Conservation (phyloP, 1,140 invertebrate genomes). For the Phymastichus coffea region DNA sequence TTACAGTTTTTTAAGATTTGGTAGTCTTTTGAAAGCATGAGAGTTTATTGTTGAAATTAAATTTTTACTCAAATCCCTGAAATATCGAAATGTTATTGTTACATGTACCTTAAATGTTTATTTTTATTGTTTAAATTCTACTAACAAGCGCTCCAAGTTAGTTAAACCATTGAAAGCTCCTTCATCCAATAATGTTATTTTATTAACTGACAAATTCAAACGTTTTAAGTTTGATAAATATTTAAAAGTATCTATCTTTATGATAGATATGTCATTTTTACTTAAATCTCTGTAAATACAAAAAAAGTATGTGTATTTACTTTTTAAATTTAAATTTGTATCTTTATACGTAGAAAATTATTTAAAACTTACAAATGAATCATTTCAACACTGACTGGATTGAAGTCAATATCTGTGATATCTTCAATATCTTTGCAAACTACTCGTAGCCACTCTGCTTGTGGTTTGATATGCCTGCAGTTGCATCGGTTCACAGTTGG, state of each 20-base stretch:
- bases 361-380: constrained; percentile 48
- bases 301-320: constrained; percentile 7
- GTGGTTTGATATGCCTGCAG: constrained; percentile 47
- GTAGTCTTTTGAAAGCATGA: constrained; percentile 71
- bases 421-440: constrained; percentile 48
- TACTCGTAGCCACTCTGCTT: constrained; percentile 48
- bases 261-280: constrained; percentile 73
- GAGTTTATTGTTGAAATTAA: constrained; percentile 71
- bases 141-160: constrained; percentile 66
- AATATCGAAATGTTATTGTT: constrained; percentile 34
- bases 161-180: constrained; percentile 64
- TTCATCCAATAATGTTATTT: constrained; percentile 64
- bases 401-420: constrained; percentile 46
- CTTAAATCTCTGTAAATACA: constrained; percentile 68
- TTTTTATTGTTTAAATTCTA: not conserved
- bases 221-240: constrained; percentile 69
- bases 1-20: constrained; percentile 66
- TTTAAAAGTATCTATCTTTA: constrained; percentile 71
- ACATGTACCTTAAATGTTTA: constrained; percentile 8
- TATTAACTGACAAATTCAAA: constrained; percentile 68
- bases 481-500: constrained; percentile 44
- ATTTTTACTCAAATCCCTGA: constrained; percentile 76
- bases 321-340: constrained; percentile 9
- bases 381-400: constrained; percentile 45
- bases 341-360: too few species aligned